These are phyloP conservation scores for Muscicapa adusta DNA, from an alignment of 2,113 vertebrate genomes.

Conservation along the genomic window DNA sequence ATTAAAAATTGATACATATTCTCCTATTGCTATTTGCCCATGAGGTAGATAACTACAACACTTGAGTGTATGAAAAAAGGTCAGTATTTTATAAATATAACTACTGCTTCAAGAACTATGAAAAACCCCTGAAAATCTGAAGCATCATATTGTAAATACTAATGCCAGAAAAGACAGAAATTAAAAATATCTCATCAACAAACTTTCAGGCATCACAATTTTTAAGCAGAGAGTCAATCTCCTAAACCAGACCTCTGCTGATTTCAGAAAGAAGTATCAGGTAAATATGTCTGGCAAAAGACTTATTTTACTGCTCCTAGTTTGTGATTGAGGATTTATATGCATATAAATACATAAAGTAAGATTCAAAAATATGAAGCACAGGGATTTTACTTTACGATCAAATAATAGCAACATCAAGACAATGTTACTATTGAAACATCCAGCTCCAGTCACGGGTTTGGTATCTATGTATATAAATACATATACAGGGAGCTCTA, in stretches of 20 bases:
- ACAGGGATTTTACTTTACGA: neutral
- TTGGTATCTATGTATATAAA: neutral
- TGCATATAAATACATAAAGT: neutral
- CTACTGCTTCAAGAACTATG: neutral
- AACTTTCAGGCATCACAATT: neutral
- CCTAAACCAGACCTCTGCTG: neutral
- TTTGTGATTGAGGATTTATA: neutral
- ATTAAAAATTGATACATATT: neutral
- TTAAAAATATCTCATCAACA: neutral
- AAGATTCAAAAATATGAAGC: neutral
- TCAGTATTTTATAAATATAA: neutral
- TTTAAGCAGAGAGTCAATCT: neutral
- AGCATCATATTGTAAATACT: neutral
- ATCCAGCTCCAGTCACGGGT: neutral
- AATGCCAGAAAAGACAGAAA: neutral
- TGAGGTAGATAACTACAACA: neutral
- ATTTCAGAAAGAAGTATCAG: neutral
- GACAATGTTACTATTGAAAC: neutral
- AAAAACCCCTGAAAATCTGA: neutral
- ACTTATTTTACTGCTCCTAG: neutral
- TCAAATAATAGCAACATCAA: neutral
- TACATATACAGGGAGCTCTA: accelerated
- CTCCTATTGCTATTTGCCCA: neutral
- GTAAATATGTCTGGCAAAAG: neutral
- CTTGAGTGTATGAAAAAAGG: neutral